These are phyloP conservation scores for Hestina assimilis DNA, from an alignment of 1,140 invertebrate genomes.

Conservation along the genomic window DNA sequence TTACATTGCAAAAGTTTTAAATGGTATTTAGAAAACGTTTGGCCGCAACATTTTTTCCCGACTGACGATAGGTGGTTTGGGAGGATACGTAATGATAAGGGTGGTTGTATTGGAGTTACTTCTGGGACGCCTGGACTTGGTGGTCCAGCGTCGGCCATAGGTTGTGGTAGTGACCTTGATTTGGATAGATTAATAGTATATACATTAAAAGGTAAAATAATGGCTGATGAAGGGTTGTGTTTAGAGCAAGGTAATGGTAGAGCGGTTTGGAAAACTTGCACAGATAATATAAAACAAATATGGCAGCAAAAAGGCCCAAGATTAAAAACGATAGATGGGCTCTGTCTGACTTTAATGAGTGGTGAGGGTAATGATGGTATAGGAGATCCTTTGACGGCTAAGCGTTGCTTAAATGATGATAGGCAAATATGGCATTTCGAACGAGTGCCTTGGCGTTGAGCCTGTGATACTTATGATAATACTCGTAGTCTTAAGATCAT, in stretches of 20 bases:
- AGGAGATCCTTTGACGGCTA: conserved; percentile 47
- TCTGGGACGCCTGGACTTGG: conserved; percentile 51
- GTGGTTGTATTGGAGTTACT: conserved; percentile 54
- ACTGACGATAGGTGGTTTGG: conserved; percentile 85
- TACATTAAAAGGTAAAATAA: conserved; percentile 58
- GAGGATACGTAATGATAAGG: conserved; percentile 56
- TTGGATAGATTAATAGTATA: conserved; percentile 59
- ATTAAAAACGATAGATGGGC: conserved; percentile 51
- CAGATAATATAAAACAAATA: conserved; percentile 56
- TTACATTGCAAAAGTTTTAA: conserved; percentile 93
- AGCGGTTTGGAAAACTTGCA: conserved; percentile 65
- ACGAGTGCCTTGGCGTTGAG: conserved; percentile 69
- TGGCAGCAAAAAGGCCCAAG: conserved; percentile 66
- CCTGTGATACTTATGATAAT: conserved; percentile 30
- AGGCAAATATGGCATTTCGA: conserved; percentile 73
- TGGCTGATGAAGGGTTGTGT: conserved; percentile 68
- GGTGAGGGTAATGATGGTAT: conserved; percentile 37
- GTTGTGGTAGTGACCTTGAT: conserved; percentile 48
- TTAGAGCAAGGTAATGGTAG: conserved; percentile 61
- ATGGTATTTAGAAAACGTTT: conserved; percentile 97
- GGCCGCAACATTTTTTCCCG: conserved; percentile 95
- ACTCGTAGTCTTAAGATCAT: no score
- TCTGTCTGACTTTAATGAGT: conserved; percentile 52
- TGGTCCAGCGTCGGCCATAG: conserved; percentile 48
- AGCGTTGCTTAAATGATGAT: conserved; percentile 46